Conservation (phyloP, 2,888 invertebrate species). For the Baccha elongata region DNA sequence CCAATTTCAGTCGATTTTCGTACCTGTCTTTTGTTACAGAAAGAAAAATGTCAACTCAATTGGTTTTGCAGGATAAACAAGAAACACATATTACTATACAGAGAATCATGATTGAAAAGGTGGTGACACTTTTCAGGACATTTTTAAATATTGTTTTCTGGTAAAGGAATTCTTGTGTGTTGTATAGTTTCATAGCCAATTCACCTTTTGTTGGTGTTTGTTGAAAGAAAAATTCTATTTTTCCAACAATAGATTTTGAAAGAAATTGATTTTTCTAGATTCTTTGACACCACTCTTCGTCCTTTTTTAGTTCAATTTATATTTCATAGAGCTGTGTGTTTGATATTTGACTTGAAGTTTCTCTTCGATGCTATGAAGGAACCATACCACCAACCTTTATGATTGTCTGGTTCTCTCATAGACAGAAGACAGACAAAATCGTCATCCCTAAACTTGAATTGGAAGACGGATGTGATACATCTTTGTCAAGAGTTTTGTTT, state of each 20-base stretch:
- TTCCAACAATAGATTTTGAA: conserved; percentile 32
- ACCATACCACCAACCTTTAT: conserved; percentile 65
- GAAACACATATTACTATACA: conserved; percentile 3
- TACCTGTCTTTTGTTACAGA: conserved; percentile 16
- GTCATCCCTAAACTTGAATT: conserved; percentile 18
- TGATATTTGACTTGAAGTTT: conserved; percentile 27
- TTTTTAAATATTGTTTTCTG: conserved; percentile 4
- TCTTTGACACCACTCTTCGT: conserved; percentile 35
- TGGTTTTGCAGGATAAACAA: conserved; percentile 43
- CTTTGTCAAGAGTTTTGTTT: conserved; percentile 66
- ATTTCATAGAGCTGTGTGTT: conserved; percentile 18
- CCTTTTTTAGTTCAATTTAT: conserved; percentile 31
- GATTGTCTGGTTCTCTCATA: conserved; percentile 15
- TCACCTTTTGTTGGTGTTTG: conserved; percentile 39
- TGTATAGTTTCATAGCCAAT: conserved; percentile 55
- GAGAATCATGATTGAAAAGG: conserved; percentile 37
- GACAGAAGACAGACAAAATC: conserved; percentile 7
- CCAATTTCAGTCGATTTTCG: conserved; percentile 48
- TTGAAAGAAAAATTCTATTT: conserved; percentile 34
- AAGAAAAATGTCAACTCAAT: conserved; percentile 8
- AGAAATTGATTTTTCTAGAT: conserved; percentile 69
- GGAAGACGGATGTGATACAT: conserved; percentile 69
- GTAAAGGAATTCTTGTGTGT: conserved; percentile 7
- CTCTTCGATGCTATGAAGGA: conserved; percentile 61
- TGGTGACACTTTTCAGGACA: conserved; percentile 47